Conservation (phyloP, 2,113 vertebrate species). For the Sula dactylatra region DNA sequence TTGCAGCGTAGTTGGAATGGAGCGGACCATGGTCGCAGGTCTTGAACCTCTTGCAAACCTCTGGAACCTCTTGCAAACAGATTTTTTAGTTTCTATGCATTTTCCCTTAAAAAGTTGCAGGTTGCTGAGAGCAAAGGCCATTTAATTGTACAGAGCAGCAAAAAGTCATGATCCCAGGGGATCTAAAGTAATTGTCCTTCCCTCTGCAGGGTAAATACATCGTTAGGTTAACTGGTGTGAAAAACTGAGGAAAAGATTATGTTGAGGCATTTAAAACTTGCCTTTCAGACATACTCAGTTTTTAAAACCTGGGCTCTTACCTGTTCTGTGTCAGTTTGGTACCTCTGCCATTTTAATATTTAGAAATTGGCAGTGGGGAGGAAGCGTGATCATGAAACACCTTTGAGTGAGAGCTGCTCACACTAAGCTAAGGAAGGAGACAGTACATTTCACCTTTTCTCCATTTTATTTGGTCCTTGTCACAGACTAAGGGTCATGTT, state of each 20-base stretch:
- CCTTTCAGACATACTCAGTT: not conserved
- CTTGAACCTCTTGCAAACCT: not conserved
- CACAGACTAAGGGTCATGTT: not conserved
- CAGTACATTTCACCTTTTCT: not conserved
- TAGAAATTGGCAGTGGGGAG: not conserved
- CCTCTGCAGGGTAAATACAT: not conserved
- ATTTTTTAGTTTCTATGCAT: not conserved
- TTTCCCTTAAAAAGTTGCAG: not conserved
- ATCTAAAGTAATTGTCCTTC: not conserved
- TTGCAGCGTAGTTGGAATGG: not conserved
- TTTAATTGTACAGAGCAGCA: not conserved
- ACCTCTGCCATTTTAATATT: not conserved
- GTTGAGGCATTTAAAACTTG: not conserved
- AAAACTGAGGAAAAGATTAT: not conserved
- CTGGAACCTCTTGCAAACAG: not conserved
- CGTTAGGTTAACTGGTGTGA: not conserved
- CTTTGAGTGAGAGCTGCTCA: not conserved
- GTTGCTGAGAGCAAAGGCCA: not conserved
- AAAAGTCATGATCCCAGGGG: fast-evolving
- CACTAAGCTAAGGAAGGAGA: not conserved
- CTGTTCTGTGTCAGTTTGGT: not conserved
- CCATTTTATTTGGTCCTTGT: not conserved
- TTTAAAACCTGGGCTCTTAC: not conserved
- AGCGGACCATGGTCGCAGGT: fast-evolving
- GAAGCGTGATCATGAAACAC: not conserved